Base-by-base conservation (phyloP, 2,888 invertebrate genomes). In the Margaritifera margaritifera region DNA sequence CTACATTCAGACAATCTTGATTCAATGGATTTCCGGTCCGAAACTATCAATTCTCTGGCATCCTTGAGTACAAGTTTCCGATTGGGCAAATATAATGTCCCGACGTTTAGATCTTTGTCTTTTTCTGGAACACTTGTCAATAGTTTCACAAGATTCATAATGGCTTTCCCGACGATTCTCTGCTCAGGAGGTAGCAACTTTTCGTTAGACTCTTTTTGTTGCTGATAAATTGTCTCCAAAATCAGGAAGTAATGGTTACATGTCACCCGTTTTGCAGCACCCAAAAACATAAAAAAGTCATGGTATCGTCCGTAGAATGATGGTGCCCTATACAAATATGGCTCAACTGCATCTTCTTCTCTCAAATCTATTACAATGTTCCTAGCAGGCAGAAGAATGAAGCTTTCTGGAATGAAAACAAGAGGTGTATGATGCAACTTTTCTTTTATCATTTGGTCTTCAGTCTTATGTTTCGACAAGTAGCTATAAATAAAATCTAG, bases 271-370 rank as follows among this genome's bases (percentile, higher is more conserved):
- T 42, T 42, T 42, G 11, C 52, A 53, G 54, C 31, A 54, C 67
- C 67, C 15, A 76, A 76, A 15, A 78, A 15, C 61, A 68, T 56
- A 69, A 76, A 78, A 6, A 78, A 24, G 0, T 61, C 50, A 53
- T 63, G 64, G 53, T 59, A 76, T 25, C 56, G 52, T 15, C 68
- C 68, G 31, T 67, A 75, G 25, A 64, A 61, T 20, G 25, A 56
- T 2, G 78, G 76, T 19, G 68, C 66, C 24, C 27, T n/a, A 51
- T 68, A 71, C 18, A 74, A 56, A 50, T 70, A 78, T 11, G 72
- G 75, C 27, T 66, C 69, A 19, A 78, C 69, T 53, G 70, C 63
- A 20, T 59, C 58, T 19, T 57, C 24, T 4, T 66, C 56, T 6
- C 57, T 42, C 27, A 74, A 25, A 24, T 61, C 27, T 24, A 64